Evolutionary conservation across 2,113 vertebrate species (phyloP).

Genomic region (Nyctereutes procyonoides): DNA sequence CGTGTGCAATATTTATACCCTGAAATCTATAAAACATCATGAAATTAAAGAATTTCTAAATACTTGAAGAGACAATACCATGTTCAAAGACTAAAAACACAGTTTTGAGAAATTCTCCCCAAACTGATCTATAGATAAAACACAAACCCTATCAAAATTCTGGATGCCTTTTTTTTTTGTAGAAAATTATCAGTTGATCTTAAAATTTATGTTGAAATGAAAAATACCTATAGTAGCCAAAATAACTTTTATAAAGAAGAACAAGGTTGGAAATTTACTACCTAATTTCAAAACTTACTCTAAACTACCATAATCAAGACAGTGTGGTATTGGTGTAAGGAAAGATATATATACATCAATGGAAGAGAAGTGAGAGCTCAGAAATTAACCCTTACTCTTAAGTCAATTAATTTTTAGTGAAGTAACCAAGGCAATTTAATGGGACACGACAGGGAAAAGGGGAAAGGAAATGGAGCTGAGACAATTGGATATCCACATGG

Average conservation of each 20-base stretch:
- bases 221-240: neutral
- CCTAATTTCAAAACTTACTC: neutral
- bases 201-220: neutral
- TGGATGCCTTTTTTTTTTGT: neutral
- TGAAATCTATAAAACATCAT: neutral
- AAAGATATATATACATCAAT: neutral
- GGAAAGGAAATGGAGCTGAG: neutral
- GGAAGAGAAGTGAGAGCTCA: neutral
- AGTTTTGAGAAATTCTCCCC: neutral
- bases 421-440: neutral
- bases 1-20: neutral
- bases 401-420: neutral
- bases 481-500: neutral
- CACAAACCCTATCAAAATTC: neutral
- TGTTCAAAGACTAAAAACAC: neutral
- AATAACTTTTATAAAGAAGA: neutral
- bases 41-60: conserved; percentile 11
- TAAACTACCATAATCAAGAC: neutral
- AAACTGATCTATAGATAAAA: neutral
- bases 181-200: neutral
- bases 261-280: neutral
- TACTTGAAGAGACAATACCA: neutral
- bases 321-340: neutral
- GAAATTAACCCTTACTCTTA: neutral
- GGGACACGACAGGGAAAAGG: neutral